Evolutionary conservation across 2,888 invertebrate genomes (phyloP), one percentile per base, ranked within the genome.

Genomic region (Anthophora plumipes): DNA sequence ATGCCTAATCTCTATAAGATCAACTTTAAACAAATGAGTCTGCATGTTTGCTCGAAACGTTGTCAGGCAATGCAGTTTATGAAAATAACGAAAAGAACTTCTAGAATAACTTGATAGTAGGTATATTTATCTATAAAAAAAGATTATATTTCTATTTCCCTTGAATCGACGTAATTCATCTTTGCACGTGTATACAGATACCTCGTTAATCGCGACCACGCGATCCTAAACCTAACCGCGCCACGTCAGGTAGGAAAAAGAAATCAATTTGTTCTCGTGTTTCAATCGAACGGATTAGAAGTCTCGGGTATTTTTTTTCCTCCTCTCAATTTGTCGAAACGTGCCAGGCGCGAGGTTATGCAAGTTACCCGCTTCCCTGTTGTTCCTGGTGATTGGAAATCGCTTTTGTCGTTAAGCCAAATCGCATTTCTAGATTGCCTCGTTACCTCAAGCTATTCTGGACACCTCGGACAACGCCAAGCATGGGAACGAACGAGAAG

Each of bases 341-440:
- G 74, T 41, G 57, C 46, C 74, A 54, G 70, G 43, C 41, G 63
- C 60, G 79, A 81, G 77, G 79, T 82, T 83, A 83, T 72, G 82
- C 68, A 77, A 83, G 79, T 80, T 71, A 61, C 61, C 50, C 9
- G 61, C 64, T 50, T 52, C 43, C 66, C 77, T 83, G 85, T 87
- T 86, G 86, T 88, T 85, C 82, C 68, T 70, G 75, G 73, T 88
- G 88, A 87, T 87, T 87, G 88, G 88, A 87, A 87, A 85, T 86
- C 88, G 88, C 86, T 86, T 82, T 83, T 86, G 83, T 87, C 86
- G 88, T 86, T 87, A 87, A 87, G 83, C 87, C 83, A 87, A 88
- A 87, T 87, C 86, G 87, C 83, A 77, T 85, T 86, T 80, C 87
- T 80, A 83, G 86, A 88, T 88, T 87, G 86, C 85, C 86, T 87